Percentiles rank a stretch among this genome's conserved stretches.
Conservation (phyloP, 1,140 invertebrate species). For the Drosophila tsacasi region DNA sequence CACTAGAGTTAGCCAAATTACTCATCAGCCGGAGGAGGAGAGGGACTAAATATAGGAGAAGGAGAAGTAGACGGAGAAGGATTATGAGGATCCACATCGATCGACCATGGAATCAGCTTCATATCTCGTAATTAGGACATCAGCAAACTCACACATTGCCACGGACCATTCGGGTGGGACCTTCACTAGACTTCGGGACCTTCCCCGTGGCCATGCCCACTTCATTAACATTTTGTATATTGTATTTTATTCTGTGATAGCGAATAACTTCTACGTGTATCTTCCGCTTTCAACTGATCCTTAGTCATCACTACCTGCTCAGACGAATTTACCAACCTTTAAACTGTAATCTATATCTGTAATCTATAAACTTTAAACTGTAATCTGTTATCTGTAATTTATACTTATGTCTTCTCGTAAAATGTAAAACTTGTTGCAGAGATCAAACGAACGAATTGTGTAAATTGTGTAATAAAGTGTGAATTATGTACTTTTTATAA, state of each 20-base stretch:
- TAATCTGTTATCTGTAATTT: constrained; percentile 50
- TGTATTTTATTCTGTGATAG: constrained; percentile 82
- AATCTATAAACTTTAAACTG: constrained; percentile 40
- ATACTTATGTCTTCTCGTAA: constrained; percentile 46
- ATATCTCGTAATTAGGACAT: constrained; percentile 84
- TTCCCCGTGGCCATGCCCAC: constrained; percentile 33
- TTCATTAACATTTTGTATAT: constrained; percentile 74
- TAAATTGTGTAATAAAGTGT: constrained; percentile 80
- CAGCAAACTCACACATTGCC: constrained; percentile 56
- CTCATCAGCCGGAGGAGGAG: constrained; percentile 47
- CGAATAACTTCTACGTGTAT: constrained; percentile 66
- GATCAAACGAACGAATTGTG: constrained; percentile 64
- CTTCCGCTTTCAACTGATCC: constrained; percentile 59
- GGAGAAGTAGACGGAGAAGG: constrained; percentile 21
- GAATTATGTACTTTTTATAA: constrained; percentile 84
- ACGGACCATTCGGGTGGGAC: constrained; percentile 11
- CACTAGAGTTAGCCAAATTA: constrained; percentile 81
- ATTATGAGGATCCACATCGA: constrained; percentile 50
- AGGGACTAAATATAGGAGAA: constrained; percentile 7
- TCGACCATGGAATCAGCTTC: constrained; percentile 80
- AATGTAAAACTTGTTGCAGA: constrained; percentile 67
- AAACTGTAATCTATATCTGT: constrained; percentile 52
- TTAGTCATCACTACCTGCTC: constrained; percentile 74
- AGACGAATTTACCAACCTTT: constrained; percentile 72
- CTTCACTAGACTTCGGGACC: constrained; percentile 21